Percentiles rank a stretch among this genome's conserved stretches.
These are phyloP conservation scores for Potamarius usumacintae DNA, from an alignment of 2,113 vertebrate species.

Conservation along the genomic window DNA sequence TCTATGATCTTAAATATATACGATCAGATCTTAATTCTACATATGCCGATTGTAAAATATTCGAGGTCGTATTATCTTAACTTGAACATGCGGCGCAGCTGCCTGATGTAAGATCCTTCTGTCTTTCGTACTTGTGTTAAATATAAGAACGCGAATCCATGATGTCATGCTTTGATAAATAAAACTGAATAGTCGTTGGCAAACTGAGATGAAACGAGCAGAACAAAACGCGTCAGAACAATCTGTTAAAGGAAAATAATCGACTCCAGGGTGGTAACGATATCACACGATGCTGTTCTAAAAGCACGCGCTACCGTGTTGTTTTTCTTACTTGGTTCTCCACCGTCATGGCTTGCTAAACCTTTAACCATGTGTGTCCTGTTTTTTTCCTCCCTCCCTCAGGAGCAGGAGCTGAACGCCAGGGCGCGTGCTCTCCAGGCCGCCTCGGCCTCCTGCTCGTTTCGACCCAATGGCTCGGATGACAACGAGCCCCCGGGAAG, in stretches of 20 bases:
- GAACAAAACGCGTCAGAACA: background rate
- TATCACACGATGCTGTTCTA: background rate
- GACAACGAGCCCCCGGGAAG: constrained; percentile 97
- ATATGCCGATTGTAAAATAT: too few species aligned
- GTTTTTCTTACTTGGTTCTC: background rate
- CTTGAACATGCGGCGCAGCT: too few species aligned
- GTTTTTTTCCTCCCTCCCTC: background rate
- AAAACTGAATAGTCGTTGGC: background rate
- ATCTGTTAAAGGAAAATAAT: background rate
- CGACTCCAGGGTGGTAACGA: background rate
- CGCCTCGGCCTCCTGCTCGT: constrained; percentile 89
- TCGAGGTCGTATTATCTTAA: too few species aligned
- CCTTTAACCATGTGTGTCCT: background rate
- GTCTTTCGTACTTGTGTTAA: too few species aligned
- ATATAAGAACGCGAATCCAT: too few species aligned
- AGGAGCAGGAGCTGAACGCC: constrained; percentile 87
- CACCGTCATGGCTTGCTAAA: background rate
- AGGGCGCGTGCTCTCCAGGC: constrained; percentile 92
- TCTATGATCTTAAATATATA: too few species aligned
- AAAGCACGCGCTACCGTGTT: background rate
- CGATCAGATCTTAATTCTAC: too few species aligned
- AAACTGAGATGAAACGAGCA: background rate
- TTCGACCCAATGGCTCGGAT: constrained; percentile 92
- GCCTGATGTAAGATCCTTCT: too few species aligned
- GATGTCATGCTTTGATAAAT: background rate